Evolutionary conservation across 2,888 invertebrate genomes (phyloP).

Genomic region (Sphaeridia pumilis): DNA sequence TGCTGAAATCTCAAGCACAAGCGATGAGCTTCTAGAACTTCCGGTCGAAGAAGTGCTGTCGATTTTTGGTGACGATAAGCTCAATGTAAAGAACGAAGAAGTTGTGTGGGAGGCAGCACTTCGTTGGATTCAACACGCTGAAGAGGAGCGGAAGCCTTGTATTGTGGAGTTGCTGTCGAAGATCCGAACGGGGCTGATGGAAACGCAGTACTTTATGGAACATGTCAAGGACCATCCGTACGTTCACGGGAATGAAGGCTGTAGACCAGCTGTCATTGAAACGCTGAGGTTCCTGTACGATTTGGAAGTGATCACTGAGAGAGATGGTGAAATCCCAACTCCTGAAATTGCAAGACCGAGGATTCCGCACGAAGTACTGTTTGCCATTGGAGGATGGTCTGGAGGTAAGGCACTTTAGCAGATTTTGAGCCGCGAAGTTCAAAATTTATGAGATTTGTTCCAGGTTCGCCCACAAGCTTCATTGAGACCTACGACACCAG

Average conservation of each 20-base stretch:
- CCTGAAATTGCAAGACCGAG: conserved; percentile 62
- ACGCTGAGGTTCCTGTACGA: conserved; percentile 84
- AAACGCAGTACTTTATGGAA: conserved; percentile 81
- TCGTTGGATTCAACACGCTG: conserved; percentile 73
- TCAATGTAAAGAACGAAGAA: conserved; percentile 70
- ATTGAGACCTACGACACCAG: conserved; percentile 76
- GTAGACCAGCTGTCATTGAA: conserved; percentile 78
- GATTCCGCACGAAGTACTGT: conserved; percentile 77
- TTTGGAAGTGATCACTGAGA: conserved; percentile 69
- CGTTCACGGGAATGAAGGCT: conserved; percentile 67
- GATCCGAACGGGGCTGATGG: conserved; percentile 68
- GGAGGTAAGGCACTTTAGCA: conserved; percentile 46
- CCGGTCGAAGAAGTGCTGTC: conserved; percentile 59
- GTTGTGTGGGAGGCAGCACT: conserved; percentile 74
- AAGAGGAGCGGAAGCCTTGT: conserved; percentile 56
- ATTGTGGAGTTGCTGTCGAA: conserved; percentile 68
- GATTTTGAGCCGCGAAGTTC: too few species aligned
- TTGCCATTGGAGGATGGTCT: conserved; percentile 71
- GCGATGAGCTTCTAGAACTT: conserved; percentile 61
- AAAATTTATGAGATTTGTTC: too few species aligned
- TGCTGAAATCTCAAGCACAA: conserved; percentile 54
- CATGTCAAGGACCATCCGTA: conserved; percentile 69
- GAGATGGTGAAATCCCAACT: conserved; percentile 64
- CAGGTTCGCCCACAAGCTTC: conserved; percentile 50
- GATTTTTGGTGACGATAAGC: conserved; percentile 64